Evolutionary conservation across 2,888 invertebrate species (phyloP).

Genomic region (Drosophila diplacantha): DNA sequence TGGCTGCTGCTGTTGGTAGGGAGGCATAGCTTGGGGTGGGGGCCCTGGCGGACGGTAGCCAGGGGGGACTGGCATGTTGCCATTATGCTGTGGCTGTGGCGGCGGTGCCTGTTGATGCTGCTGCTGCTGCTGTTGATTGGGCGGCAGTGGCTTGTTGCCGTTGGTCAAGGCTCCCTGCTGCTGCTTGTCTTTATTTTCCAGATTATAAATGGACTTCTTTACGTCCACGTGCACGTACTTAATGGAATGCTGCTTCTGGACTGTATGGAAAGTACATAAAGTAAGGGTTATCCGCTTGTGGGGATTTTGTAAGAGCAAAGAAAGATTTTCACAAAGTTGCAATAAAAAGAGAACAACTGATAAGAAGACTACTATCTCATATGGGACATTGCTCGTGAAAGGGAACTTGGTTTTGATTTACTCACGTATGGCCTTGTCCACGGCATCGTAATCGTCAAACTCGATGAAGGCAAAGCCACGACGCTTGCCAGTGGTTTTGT

Average conservation of each 20-base stretch:
- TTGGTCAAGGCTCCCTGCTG: conserved; percentile 39
- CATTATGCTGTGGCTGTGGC: conserved; percentile 61
- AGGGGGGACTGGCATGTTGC: conserved; percentile 39
- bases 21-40: conserved; percentile 58
- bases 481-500: conserved; percentile 94
- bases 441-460: conserved; percentile 98
- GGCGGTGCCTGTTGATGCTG: conserved; percentile 44
- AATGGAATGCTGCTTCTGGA: conserved; percentile 88
- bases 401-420: conserved; percentile 58
- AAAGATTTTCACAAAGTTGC: not conserved
- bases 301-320: not conserved
- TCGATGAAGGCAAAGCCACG: conserved; percentile 97
- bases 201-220: conserved; percentile 93
- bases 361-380: conserved; percentile 15
- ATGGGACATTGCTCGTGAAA: not conserved
- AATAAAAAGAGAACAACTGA: not conserved
- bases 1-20: conserved; percentile 56
- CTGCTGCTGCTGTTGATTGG: conserved; percentile 31
- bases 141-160: conserved; percentile 45
- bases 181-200: conserved; percentile 80
- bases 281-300: not conserved
- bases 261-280: conserved; percentile 74
- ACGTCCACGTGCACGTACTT: conserved; percentile 92
- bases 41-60: conserved; percentile 64
- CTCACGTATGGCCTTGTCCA: conserved; percentile 96